Conservation (phyloP, 1,140 invertebrate genomes). For the Hyphantria cunea region DNA sequence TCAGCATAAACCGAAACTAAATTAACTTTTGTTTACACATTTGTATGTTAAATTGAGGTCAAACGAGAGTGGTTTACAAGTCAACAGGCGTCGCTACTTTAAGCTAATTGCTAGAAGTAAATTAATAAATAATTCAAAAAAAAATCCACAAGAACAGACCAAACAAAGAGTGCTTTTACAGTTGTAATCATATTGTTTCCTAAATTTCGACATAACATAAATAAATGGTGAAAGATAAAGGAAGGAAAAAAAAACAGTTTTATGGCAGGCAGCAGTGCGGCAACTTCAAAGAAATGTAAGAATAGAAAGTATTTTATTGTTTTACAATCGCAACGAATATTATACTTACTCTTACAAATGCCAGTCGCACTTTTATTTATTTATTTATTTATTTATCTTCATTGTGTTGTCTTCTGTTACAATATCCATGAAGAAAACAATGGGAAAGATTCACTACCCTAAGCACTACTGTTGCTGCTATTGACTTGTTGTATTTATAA, state of each 20-base stretch:
- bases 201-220: not conserved
- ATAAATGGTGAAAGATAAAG: conserved; percentile 45
- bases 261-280: conserved; percentile 33
- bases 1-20: conserved; percentile 48
- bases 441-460: conserved; percentile 16
- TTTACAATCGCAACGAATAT: conserved; percentile 55
- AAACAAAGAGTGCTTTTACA: too few relatives aligned
- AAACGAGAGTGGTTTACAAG: not conserved
- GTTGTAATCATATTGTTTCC: too few relatives aligned
- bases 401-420: conserved; percentile 47
- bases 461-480: too few relatives aligned
- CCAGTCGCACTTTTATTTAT: too few relatives aligned
- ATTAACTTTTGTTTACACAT: conserved; percentile 9
- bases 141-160: too few relatives aligned
- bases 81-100: not conserved
- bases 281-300: conserved; percentile 10
- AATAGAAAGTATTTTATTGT: conserved; percentile 60
- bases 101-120: too few relatives aligned
- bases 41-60: not conserved
- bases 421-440: conserved; percentile 31
- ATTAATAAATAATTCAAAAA: too few relatives aligned
- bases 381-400: too few relatives aligned
- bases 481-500: too few relatives aligned
- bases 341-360: conserved; percentile 51
- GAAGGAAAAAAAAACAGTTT: conserved; percentile 48